Evolutionary conservation across 2,797 vertebrate genomes (phyloP).

Genomic region (Benthosema pterotum): DNA sequence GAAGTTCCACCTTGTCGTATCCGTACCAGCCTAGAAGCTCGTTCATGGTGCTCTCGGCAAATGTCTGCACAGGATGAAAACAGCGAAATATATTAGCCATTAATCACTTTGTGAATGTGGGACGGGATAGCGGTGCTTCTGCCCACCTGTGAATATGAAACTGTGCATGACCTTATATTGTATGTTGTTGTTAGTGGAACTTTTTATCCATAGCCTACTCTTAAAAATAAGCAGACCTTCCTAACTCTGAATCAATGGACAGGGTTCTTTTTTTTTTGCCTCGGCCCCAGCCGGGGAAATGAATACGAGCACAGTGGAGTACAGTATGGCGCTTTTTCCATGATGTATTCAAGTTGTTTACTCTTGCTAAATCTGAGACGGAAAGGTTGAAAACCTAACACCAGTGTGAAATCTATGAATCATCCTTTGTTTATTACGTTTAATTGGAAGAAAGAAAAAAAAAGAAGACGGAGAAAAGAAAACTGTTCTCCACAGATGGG

Average conservation of each 20-base stretch:
- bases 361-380: conserved; percentile 78
- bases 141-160: conserved; percentile 53
- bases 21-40: conserved; percentile 99
- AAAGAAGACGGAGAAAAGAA: conserved; percentile 64
- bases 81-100: conserved; percentile 65
- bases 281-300: conserved; percentile 57
- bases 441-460: conserved; percentile 69
- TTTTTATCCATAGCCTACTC: conserved; percentile 64
- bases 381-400: conserved; percentile 79
- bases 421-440: conserved; percentile 79
- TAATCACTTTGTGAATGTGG: conserved; percentile 38
- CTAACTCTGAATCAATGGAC: conserved; percentile 66
- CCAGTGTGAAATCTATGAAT: conserved; percentile 80
- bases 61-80: conserved; percentile 85
- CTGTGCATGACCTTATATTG: conserved; percentile 50
- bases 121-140: conserved; percentile 36
- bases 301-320: conserved; percentile 73
- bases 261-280: conserved; percentile 71
- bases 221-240: conserved; percentile 75
- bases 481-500: conserved; percentile 68
- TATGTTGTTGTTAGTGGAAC: conserved; percentile 64
- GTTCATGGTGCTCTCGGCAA: conserved; percentile 99
- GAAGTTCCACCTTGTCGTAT: conserved; percentile 98
- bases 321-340: conserved; percentile 78
- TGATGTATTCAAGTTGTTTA: conserved; percentile 79